These are phyloP conservation scores for Halichondria panicea DNA, from an alignment of 37 sponge, comb jelly and placozoan genomes.

Conservation along the genomic window DNA sequence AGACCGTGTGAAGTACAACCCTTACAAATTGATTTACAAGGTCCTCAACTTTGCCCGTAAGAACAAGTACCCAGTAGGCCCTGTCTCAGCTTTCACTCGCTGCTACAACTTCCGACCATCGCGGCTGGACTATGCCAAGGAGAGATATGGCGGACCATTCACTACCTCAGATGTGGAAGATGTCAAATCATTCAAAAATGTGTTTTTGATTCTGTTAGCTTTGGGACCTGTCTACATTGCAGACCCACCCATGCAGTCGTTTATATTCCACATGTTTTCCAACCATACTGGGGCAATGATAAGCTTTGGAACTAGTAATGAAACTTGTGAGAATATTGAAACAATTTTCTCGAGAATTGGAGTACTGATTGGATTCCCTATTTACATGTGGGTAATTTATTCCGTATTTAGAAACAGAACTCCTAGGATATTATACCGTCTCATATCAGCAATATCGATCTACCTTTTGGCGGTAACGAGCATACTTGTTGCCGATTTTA, in stretches of 20 bases:
- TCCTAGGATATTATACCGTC: background rate
- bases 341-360: background rate
- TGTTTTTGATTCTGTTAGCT: background rate
- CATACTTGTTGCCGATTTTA: background rate
- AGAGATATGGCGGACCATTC: conserved; percentile 9
- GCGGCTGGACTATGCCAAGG: background rate
- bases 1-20: background rate
- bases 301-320: too few relatives aligned
- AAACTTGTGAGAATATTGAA: background rate
- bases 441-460: background rate
- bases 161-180: background rate
- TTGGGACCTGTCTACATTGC: background rate
- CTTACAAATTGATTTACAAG: background rate
- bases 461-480: background rate
- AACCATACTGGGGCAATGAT: background rate
- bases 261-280: background rate
- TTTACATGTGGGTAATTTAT: conserved; percentile 1
- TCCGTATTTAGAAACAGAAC: background rate
- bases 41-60: conserved; percentile 7
- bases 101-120: background rate
- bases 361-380: background rate
- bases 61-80: background rate
- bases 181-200: background rate
- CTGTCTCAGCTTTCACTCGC: background rate
- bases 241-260: background rate